Conservation (phyloP, 2,797 vertebrate genomes). For the Spheniscus humboldti region DNA sequence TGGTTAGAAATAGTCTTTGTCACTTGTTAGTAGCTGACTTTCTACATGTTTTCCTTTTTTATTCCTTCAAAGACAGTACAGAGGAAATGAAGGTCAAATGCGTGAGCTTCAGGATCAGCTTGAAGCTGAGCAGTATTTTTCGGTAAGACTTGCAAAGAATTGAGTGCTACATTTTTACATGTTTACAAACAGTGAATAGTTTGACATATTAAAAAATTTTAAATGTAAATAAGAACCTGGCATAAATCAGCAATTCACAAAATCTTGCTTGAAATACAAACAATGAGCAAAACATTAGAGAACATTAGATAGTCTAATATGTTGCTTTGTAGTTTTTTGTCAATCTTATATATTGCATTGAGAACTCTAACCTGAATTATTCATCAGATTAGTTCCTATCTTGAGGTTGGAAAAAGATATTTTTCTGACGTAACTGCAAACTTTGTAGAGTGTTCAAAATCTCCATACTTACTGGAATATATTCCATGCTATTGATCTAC, state of each 20-base stretch:
- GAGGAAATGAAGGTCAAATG: slow-evolving; percentile 99
- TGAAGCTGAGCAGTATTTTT: slow-evolving; percentile 99
- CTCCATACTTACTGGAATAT: neutral
- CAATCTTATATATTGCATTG: neutral
- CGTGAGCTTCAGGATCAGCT: slow-evolving; percentile 98
- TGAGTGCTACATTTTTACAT: neutral
- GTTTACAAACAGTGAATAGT: neutral
- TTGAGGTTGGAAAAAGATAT: neutral
- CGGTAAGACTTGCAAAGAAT: slow-evolving; percentile 78
- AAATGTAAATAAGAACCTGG: neutral
- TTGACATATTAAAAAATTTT: neutral
- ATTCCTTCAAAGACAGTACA: slow-evolving; percentile 83
- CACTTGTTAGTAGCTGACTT: neutral
- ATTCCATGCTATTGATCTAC: neutral
- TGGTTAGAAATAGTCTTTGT: neutral
- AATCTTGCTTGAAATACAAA: neutral
- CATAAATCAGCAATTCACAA: neutral
- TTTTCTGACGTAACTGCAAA: neutral
- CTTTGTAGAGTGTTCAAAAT: neutral
- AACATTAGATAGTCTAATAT: neutral
- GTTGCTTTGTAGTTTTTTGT: neutral
- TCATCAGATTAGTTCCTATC: neutral
- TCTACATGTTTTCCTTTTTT: neutral
- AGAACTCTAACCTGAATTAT: neutral
- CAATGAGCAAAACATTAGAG: neutral